Evolutionary conservation across 2,113 vertebrate genomes (phyloP).

Genomic region (human (Homo sapiens)): DNA sequence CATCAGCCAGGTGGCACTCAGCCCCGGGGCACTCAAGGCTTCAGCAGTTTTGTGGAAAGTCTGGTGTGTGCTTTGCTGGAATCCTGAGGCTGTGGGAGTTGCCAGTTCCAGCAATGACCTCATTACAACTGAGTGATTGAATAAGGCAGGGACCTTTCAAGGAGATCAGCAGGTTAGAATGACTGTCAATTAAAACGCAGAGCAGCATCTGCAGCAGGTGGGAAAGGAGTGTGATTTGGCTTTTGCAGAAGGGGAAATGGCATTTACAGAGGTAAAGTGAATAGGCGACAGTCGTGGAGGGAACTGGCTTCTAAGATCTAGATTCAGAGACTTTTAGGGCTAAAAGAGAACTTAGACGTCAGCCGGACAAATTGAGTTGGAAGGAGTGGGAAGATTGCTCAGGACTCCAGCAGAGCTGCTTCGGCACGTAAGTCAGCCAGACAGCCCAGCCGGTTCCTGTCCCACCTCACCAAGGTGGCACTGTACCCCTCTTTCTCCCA

Average conservation of each 20-base stretch:
- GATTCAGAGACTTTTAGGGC: background rate
- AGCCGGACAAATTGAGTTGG: background rate
- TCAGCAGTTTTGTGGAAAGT: background rate
- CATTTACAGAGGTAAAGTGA: background rate
- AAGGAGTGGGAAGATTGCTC: background rate
- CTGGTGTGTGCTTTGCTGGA: background rate
- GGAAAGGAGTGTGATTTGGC: background rate
- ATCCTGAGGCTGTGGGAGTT: background rate
- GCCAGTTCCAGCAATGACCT: slow-evolving; percentile 34
- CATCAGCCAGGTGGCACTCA: too few species aligned
- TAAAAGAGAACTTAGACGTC: background rate
- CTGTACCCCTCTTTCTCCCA: background rate
- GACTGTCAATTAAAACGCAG: background rate
- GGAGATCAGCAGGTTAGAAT: background rate
- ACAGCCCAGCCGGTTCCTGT: background rate
- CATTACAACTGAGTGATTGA: slow-evolving; percentile 24
- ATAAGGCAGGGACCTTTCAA: background rate
- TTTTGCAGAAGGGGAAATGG: background rate
- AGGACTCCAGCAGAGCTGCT: background rate
- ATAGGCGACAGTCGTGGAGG: background rate
- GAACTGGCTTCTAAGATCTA: background rate
- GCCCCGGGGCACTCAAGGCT: background rate
- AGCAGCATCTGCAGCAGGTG: background rate
- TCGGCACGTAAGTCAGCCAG: background rate
- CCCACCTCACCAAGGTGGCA: background rate